Percentiles rank a stretch among this genome's conserved stretches.
These are phyloP conservation scores for Callyntrura guangdongensis DNA, from an alignment of 2,888 invertebrate genomes.

Conservation along the genomic window DNA sequence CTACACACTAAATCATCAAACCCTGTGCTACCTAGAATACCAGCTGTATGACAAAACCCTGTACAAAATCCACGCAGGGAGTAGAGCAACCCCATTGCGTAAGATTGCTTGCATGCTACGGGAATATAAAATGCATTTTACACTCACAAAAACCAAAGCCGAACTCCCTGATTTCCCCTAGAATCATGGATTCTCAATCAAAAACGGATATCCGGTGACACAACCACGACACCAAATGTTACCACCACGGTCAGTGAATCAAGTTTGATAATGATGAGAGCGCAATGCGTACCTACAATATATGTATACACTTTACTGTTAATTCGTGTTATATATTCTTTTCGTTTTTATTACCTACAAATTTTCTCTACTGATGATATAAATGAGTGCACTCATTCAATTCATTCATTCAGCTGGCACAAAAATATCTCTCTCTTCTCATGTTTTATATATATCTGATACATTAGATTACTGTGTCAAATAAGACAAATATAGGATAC, in stretches of 20 bases:
- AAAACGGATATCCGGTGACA: slow-evolving; percentile 85
- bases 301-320: not conserved
- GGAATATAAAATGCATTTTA: slow-evolving; percentile 50
- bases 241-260: slow-evolving; percentile 52
- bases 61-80: not conserved
- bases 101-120: slow-evolving; percentile 40
- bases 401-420: slow-evolving; percentile 14
- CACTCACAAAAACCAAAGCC: slow-evolving; percentile 26
- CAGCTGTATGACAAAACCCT: not conserved
- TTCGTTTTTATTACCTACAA: not conserved
- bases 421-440: slow-evolving; percentile 30
- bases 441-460: slow-evolving; percentile 30
- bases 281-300: not conserved
- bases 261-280: slow-evolving; percentile 33
- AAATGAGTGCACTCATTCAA: not conserved
- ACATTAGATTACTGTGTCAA: slow-evolving; percentile 48
- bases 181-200: slow-evolving; percentile 83
- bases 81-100: not conserved
- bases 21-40: not conserved
- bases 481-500: slow-evolving; percentile 48
- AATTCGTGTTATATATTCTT: not conserved
- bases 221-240: slow-evolving; percentile 83
- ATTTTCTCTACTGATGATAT: not conserved
- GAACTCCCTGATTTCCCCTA: slow-evolving; percentile 74
- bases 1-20: not conserved